Evolutionary conservation across 2,888 invertebrate genomes (phyloP).

Genomic region (Congeria kusceri): DNA sequence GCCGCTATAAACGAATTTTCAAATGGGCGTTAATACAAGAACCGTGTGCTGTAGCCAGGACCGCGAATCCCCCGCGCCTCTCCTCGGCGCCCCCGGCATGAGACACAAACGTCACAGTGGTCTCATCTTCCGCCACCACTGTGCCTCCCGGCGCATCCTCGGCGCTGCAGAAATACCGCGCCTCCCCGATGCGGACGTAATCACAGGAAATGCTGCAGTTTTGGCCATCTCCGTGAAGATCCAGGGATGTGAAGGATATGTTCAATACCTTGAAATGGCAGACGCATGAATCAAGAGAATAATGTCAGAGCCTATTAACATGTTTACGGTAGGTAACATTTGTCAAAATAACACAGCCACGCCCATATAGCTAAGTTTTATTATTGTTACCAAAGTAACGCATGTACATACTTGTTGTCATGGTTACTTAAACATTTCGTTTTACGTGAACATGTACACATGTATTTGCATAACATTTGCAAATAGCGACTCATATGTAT

Average conservation of each 20-base stretch:
- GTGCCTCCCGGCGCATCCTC: slow-evolving; percentile 18
- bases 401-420: too few relatives aligned
- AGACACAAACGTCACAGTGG: slow-evolving; percentile 50
- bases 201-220: slow-evolving; percentile 30
- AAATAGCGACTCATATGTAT: too few relatives aligned
- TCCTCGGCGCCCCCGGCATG: slow-evolving; percentile 24
- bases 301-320: too few relatives aligned
- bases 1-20: too few relatives aligned
- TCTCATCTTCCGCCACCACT: slow-evolving; percentile 19
- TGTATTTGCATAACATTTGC: too few relatives aligned
- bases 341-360: too few relatives aligned
- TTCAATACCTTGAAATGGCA: slow-evolving; percentile 16
- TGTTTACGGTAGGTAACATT: too few relatives aligned
- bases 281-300: not conserved
- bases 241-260: slow-evolving; percentile 36
- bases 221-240: slow-evolving; percentile 23
- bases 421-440: too few relatives aligned
- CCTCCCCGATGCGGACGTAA: slow-evolving; percentile 40
- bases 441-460: too few relatives aligned
- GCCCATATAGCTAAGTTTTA: too few relatives aligned
- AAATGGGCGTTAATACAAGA: too few relatives aligned
- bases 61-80: slow-evolving; percentile 53
- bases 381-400: too few relatives aligned
- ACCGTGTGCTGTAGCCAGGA: slow-evolving; percentile 50
- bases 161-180: slow-evolving; percentile 32